These are phyloP conservation scores for Xenops minutus DNA, from an alignment of 2,797 vertebrate genomes.

Conservation along the genomic window DNA sequence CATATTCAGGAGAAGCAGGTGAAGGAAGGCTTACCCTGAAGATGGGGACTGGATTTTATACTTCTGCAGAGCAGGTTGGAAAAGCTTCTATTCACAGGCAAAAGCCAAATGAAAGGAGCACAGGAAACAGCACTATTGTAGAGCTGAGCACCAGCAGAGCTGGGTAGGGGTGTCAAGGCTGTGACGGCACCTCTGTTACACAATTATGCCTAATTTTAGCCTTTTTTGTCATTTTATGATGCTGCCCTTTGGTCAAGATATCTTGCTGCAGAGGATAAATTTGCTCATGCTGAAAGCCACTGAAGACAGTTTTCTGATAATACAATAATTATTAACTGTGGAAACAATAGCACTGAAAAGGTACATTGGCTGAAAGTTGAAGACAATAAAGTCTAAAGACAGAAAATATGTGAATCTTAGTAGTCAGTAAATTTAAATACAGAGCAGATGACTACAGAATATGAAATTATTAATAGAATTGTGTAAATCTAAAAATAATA, in stretches of 20 bases:
- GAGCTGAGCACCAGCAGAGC: not conserved
- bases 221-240: not conserved
- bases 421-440: not conserved
- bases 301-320: not conserved
- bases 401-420: not conserved
- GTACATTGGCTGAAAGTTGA: not conserved
- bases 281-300: not conserved
- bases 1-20: not conserved
- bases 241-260: not conserved
- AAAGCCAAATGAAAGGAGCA: not conserved
- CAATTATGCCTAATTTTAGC: not conserved
- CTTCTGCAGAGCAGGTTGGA: not conserved
- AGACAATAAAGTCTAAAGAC: not conserved
- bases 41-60: not conserved
- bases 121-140: accelerated
- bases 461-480: not conserved
- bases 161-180: not conserved
- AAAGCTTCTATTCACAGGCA: not conserved
- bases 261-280: not conserved
- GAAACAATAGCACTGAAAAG: not conserved
- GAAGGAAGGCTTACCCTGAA: not conserved
- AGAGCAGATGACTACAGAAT: not conserved
- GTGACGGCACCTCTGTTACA: accelerated
- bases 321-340: not conserved
- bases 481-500: not conserved